Conservation (phyloP, 2,113 vertebrate species). For the Phyllostomus hastatus region DNA sequence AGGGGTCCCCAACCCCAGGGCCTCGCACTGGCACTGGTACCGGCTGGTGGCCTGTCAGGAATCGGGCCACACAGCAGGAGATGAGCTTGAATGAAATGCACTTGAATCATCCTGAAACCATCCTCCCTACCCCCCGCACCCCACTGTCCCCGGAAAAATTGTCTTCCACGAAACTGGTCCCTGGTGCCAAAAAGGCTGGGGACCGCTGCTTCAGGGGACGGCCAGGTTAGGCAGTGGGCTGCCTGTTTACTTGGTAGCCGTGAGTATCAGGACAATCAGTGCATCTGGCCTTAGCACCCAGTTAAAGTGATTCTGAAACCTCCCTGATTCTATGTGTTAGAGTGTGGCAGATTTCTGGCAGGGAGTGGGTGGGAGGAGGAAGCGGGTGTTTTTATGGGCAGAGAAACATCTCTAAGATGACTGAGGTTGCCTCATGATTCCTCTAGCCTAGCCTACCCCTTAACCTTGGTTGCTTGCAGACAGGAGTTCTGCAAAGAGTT, state of each 20-base stretch:
- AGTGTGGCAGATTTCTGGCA: slow-evolving; percentile 10
- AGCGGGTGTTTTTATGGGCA: neutral
- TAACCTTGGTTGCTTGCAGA: neutral
- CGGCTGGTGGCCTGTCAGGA: no score
- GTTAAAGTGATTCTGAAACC: slow-evolving; percentile 29
- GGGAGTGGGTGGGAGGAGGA: neutral
- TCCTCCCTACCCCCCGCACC: neutral
- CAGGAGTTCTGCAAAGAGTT: neutral
- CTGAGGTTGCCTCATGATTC: neutral
- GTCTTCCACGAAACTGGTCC: no score
- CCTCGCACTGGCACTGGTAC: no score
- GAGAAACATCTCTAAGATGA: neutral
- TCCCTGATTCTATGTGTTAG: neutral
- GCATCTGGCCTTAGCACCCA: neutral
- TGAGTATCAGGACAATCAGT: neutral
- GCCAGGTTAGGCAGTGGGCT: neutral
- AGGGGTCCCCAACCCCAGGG: no score
- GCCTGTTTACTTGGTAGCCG: neutral
- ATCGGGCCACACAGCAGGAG: no score
- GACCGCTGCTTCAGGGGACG: no score
- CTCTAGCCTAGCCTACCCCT: neutral
- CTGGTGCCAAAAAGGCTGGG: no score
- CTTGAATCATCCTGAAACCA: no score
- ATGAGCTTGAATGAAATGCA: no score
- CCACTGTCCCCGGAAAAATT: neutral